Conservation (phyloP, 1,140 invertebrate species). For the Caenorhabditis latens region DNA sequence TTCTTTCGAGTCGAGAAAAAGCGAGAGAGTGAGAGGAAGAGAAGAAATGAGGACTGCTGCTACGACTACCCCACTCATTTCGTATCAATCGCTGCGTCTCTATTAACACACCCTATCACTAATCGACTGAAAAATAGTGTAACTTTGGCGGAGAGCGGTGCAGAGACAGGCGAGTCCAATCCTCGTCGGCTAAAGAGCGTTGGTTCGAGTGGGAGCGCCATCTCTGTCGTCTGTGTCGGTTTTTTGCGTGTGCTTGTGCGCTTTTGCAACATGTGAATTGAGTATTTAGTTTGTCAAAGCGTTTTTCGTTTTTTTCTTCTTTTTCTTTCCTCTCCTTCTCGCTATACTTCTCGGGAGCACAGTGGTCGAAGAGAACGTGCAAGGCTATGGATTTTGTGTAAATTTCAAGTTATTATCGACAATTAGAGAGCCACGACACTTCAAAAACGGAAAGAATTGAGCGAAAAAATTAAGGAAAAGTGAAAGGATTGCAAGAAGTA, state of each 20-base stretch:
- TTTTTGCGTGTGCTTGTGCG: constrained; percentile 42
- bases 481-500: too few relatives aligned
- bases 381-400: constrained; percentile 39
- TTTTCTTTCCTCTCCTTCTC: neutral
- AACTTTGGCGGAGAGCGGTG: neutral
- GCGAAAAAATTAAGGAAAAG: neutral
- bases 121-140: constrained; percentile 18
- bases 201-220: constrained; percentile 45
- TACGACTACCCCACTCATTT: neutral
- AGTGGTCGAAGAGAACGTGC: constrained; percentile 4
- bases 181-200: constrained; percentile 15
- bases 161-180: neutral
- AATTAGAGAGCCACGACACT: neutral
- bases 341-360: constrained; percentile 1
- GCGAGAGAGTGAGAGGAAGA: neutral
- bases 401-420: neutral
- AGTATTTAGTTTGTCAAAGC: constrained; percentile 54
- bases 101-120: constrained; percentile 24
- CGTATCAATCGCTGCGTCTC: constrained; percentile 20
- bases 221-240: neutral
- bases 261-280: constrained; percentile 55
- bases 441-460: neutral
- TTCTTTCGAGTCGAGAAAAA: neutral
- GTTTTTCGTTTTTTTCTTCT: constrained; percentile 18
- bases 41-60: constrained; percentile 1